Percentiles rank a stretch among this genome's conserved stretches.
These are phyloP conservation scores for Callyntrura sp. DNA, from an alignment of 2,888 invertebrate genomes.

Conservation along the genomic window DNA sequence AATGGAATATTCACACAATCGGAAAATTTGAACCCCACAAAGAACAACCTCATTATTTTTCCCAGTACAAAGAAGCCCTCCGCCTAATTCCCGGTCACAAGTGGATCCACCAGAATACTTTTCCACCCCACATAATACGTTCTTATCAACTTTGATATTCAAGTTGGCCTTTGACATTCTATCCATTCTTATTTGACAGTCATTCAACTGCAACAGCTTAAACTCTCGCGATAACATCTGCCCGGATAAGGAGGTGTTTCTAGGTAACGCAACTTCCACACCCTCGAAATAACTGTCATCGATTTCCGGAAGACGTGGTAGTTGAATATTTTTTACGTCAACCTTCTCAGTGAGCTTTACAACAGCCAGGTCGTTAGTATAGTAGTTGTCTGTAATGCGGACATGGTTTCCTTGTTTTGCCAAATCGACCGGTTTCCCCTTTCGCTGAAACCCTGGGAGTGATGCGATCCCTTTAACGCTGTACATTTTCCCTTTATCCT, in stretches of 20 bases:
- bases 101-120: conserved; percentile 36
- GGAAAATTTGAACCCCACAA: conserved; percentile 52
- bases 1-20: conserved; percentile 31
- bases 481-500: neutral
- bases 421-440: neutral
- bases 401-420: neutral
- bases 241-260: neutral
- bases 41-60: conserved; percentile 3
- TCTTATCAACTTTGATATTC: neutral
- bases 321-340: neutral
- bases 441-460: neutral
- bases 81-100: conserved; percentile 56
- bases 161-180: neutral
- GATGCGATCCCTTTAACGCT: neutral
- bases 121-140: conserved; percentile 54
- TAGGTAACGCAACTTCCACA: neutral
- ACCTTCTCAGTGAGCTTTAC: neutral
- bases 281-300: neutral
- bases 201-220: neutral
- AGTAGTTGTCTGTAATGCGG: neutral
- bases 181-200: neutral
- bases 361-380: neutral
- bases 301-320: neutral
- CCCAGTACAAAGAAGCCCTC: conserved; percentile 40
- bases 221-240: neutral